Conservation (phyloP, 2,888 invertebrate species). For the Drosophila paucipuncta region DNA sequence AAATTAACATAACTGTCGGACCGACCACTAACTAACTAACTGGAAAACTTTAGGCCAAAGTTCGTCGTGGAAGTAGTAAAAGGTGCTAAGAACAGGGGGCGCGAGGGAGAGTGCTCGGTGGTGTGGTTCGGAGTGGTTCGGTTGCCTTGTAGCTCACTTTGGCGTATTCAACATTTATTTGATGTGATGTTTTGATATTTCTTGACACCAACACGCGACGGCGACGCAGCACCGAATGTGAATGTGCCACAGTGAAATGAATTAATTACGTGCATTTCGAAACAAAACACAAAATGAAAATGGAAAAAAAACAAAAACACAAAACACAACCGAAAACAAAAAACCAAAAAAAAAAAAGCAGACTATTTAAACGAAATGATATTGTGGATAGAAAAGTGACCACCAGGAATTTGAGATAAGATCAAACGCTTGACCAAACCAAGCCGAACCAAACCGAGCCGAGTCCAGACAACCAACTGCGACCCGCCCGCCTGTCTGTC, state of each 20-base stretch:
- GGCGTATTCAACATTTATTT: conserved; percentile 84
- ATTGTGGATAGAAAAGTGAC: conserved; percentile 83
- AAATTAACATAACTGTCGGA: conserved; percentile 74
- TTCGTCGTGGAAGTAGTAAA: conserved; percentile 41
- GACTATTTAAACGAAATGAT: conserved; percentile 82
- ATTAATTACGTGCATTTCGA: conserved; percentile 84
- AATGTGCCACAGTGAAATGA: conserved; percentile 76
- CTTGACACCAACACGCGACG: conserved; percentile 85
- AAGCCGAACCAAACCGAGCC: conserved; percentile 35
- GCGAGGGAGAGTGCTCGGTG: conserved; percentile 10
- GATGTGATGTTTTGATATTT: conserved; percentile 86
- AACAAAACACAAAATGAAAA: conserved; percentile 58
- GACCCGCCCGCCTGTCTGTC: conserved; percentile 76
- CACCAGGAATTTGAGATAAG: conserved; percentile 82
- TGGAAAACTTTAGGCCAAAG: conserved; percentile 54
- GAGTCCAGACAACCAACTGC: conserved; percentile 30
- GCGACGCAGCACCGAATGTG: conserved; percentile 62
- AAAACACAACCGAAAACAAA: conserved; percentile 31
- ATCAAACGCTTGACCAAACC: conserved; percentile 72
- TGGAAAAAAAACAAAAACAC: conserved; percentile 41
- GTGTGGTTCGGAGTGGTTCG: conserved; percentile 16
- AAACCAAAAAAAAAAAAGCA: conserved; percentile 34
- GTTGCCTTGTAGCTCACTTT: conserved; percentile 44
- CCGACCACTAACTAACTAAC: conserved; percentile 36
- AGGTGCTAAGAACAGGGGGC: conserved; percentile 61